Evolutionary conservation across 1,140 invertebrate genomes (phyloP), one percentile per base, ranked within the genome.

Genomic region (Vanessa atalanta): DNA sequence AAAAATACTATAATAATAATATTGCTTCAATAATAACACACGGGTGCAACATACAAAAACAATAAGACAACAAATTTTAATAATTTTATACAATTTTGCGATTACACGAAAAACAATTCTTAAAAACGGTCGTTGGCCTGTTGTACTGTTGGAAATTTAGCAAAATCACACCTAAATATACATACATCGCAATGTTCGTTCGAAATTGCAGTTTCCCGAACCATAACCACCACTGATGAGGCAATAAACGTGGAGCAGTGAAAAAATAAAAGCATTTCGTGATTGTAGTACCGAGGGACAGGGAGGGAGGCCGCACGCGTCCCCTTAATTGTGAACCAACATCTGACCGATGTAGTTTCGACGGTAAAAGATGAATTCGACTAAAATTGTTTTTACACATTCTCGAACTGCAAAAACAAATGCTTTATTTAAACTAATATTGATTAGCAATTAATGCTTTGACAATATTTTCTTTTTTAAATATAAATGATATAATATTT

Each of bases 251-350:
- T 76, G 76, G 76, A 72, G 61, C 70, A 76, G 72, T 79, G 83
- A 83, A 86, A 85, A 87, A 88, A 88, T 88, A 87, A 89, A 87
- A 89, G 88, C 88, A 83, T 87, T 88, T 84, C 79, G 82, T 82
- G 87, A 87, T 88, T 87, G 87, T 81, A 77, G 78, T 79, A 67
- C 82, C 70, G 72, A 79, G 82, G 80, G 81, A 67, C 72, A 77
- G 70, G 75, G 75, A 78, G 75, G 72, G 72, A 75, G 72, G 71
- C 72, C 70, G 79, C 66, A 61, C 66, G 23, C 67, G 53, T 68
- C 71, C 78, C 79, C 78, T 77, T 82, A 82, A 84, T 83, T 83
- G 77, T 66, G 65, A 55, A 65, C 73, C 63, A 70, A 75, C 68
- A 70, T 75, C 47, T 75, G 73, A 75, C 73, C 73, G 65, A 37